Conservation (phyloP, 2,888 invertebrate species). For the Sphinx pinastri region DNA sequence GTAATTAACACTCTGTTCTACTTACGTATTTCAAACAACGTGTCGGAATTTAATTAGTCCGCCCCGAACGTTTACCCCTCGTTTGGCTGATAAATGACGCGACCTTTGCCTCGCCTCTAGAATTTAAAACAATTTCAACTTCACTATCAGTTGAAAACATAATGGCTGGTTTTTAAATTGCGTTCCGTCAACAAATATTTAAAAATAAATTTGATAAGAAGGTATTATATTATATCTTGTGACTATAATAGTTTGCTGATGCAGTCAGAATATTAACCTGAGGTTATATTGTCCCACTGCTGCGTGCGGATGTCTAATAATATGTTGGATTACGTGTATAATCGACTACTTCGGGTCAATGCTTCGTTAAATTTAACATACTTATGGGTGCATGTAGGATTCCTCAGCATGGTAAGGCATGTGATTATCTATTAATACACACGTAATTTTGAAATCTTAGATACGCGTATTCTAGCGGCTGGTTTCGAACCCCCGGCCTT, state of each 20-base stretch:
- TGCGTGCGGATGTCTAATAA: no score
- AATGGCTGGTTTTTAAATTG: background rate
- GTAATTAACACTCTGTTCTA: slow-evolving; percentile 1
- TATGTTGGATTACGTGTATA: no score
- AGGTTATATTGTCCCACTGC: no score
- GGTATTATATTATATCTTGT: background rate
- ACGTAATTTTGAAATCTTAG: background rate
- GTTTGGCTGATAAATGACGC: slow-evolving; percentile 19
- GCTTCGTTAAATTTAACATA: no score
- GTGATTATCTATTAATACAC: background rate
- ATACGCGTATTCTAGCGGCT: no score
- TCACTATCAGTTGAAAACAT: slow-evolving; percentile 1
- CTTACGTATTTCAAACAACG: background rate
- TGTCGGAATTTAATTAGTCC: slow-evolving; percentile 20
- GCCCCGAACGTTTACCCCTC: slow-evolving; percentile 24
- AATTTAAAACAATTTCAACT: slow-evolving; percentile 18
- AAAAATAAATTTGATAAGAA: slow-evolving; percentile 3
- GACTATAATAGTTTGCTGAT: background rate
- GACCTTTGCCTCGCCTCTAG: slow-evolving; percentile 9
- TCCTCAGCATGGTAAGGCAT: no score
- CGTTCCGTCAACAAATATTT: background rate
- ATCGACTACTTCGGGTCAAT: no score
- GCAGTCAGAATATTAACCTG: no score
- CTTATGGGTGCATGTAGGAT: no score
- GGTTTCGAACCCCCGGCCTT: no score